Evolutionary conservation across 2,888 invertebrate species (phyloP), one percentile per base, ranked within the genome.

Genomic region (Patella ulyssiponensis): DNA sequence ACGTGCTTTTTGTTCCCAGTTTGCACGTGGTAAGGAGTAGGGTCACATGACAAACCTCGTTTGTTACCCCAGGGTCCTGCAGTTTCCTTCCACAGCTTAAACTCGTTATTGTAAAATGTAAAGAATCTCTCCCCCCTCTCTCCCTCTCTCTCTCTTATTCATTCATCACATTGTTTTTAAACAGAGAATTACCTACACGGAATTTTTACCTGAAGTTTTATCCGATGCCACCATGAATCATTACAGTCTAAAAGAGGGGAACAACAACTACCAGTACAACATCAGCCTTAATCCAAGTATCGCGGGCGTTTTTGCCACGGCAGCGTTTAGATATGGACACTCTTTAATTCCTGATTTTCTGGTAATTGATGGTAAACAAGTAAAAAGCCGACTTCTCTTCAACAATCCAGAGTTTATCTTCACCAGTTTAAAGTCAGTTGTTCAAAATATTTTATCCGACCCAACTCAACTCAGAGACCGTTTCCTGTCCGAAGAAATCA

Each of bases 131-230:
- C 17, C 27, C 17, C 54, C 9, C 51, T 33, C 23, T 33, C 33
- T 44, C 74, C 17, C 74, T 27, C 64, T 64, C 69, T 33, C 58
- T 64, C 44, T 74, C 74, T 7, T 7, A 33, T 33, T 33, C 33
- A 33, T 5, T 33, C 33, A 33, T 33, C 5, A 33, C 4, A 33
- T 33, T 33, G 33, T 33, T 33, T 27, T 33, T 33, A 33, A 4
- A 33, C 33, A 33, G 33, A 33, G 33, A 33, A 33, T 33, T 4
- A 33, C 33, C 33, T 27, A 27, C 27, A 85, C 83, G 58, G 91
- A 92, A 81, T 92, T 87, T 77, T 92, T 98, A 75, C 98, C 98
- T 9, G 74, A 27, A 27, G 27, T 27, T 27, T 27, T 27, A 27
- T 3, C 27, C 2, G 27, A 27, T 27, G 27, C 27, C 27, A 64